A percentile compares a stretch with the other conserved stretches of the same genome.
phyloP scores from a whole-genome alignment of 1,140 invertebrate species.

The Drosophila grimshawi region DNA sequence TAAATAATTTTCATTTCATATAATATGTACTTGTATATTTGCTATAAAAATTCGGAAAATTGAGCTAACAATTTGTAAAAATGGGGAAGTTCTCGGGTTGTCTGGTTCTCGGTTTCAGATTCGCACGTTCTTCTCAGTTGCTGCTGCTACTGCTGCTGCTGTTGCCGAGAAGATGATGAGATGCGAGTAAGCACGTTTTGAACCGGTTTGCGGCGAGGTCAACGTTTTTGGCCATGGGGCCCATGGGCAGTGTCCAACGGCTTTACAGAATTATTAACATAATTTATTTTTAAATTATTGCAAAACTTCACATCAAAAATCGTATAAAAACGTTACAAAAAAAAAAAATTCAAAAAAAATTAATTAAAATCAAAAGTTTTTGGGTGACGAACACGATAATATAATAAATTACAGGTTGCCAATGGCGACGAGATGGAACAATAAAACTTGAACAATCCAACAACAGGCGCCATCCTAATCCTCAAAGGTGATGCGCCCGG shows the following conservation, averaged over 20 bases:
- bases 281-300: constrained; percentile 59
- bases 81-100: not conserved
- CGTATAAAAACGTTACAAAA: constrained; percentile 32
- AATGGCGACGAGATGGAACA: constrained; percentile 51
- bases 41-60: constrained; percentile 59
- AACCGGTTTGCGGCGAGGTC: constrained; percentile 74
- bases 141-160: constrained; percentile 30
- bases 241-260: constrained; percentile 12
- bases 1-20: constrained; percentile 29
- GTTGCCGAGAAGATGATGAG: constrained; percentile 28
- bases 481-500: constrained; percentile 92
- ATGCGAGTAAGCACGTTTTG: constrained; percentile 62
- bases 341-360: not conserved
- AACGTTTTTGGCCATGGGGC: constrained; percentile 61
- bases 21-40: constrained; percentile 43
- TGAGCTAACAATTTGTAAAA: constrained; percentile 59
- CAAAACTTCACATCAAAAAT: constrained; percentile 25
- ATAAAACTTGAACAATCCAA: constrained; percentile 67
- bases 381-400: constrained; percentile 4
- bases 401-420: constrained; percentile 38
- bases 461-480: constrained; percentile 84
- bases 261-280: constrained; percentile 52
- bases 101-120: not conserved
- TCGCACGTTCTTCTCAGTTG: constrained; percentile 6
- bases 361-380: constrained; percentile 14